Percentiles rank a stretch among this genome's conserved stretches.
These are phyloP conservation scores for Acleris literana DNA, from an alignment of 2,888 invertebrate species.

Conservation along the genomic window DNA sequence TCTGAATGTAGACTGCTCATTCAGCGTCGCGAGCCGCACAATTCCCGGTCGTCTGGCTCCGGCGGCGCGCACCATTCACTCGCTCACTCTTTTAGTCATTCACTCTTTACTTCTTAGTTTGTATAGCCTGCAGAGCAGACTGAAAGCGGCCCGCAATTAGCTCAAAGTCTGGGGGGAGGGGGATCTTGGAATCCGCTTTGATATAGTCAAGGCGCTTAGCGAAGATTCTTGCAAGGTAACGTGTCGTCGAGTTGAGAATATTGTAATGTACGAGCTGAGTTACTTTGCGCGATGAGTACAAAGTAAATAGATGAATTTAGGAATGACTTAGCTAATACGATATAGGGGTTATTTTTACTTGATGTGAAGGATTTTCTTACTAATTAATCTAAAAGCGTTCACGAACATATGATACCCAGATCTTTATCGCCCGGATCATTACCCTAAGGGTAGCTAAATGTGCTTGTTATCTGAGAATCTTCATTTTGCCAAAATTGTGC, in stretches of 20 bases:
- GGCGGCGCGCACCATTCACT: conserved; percentile 39
- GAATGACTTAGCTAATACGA: too few relatives aligned
- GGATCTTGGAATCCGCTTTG: conserved; percentile 13
- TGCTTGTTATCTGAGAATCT: too few relatives aligned
- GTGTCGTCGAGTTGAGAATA: background rate
- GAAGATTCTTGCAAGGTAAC: background rate
- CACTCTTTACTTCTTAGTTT: conserved; percentile 58
- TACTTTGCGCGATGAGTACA: too few relatives aligned
- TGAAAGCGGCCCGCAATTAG: conserved; percentile 71
- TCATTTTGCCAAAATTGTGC: too few relatives aligned
- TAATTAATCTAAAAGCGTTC: too few relatives aligned
- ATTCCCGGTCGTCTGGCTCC: conserved; percentile 55
- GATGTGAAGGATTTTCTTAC: too few relatives aligned
- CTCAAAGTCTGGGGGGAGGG: conserved; percentile 46
- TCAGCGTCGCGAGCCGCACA: conserved; percentile 42
- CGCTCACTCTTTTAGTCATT: conserved; percentile 44
- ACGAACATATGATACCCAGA: too few relatives aligned
- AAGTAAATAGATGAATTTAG: too few relatives aligned
- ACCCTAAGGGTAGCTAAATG: too few relatives aligned
- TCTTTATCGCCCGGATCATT: too few relatives aligned
- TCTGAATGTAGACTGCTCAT: conserved; percentile 43
- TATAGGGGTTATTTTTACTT: too few relatives aligned
- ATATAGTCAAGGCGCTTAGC: conserved; percentile 2
- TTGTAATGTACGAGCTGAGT: background rate
- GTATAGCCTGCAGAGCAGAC: conserved; percentile 50